Conservation (phyloP, 2,797 vertebrate species). For the Pagetopsis macropterus region DNA sequence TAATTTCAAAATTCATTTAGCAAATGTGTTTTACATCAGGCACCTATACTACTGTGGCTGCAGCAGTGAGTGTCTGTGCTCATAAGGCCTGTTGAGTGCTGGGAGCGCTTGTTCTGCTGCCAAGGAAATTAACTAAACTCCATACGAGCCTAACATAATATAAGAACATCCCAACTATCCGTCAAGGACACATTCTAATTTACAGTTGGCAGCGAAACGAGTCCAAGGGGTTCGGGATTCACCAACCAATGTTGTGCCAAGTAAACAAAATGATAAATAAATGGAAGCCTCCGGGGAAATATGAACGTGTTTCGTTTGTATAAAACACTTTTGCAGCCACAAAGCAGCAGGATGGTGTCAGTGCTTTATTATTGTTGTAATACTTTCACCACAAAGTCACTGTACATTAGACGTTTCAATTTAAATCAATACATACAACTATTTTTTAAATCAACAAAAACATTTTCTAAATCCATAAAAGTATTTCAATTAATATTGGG, state of each 20-base stretch:
- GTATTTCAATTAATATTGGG: too few relatives aligned
- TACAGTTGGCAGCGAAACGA: conserved; percentile 38
- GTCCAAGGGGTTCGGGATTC: conserved; percentile 24
- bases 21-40: conserved; percentile 48
- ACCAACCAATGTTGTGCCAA: conserved; percentile 25
- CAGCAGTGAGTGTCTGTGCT: conserved; percentile 36
- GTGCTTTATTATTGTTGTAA: conserved; percentile 7
- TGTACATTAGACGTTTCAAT: conserved; percentile 8
- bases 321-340: conserved; percentile 31
- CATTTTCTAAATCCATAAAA: too few relatives aligned
- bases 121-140: conserved; percentile 52
- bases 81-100: conserved; percentile 23
- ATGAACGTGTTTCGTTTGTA: conserved; percentile 30
- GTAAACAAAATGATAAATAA: conserved; percentile 57
- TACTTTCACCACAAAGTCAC: conserved; percentile 9
- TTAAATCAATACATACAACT: too few relatives aligned
- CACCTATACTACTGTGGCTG: conserved; percentile 19
- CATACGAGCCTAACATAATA: conserved; percentile 35
- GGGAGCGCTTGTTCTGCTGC: conserved; percentile 25
- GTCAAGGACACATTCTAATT: conserved; percentile 59
- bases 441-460: too few relatives aligned
- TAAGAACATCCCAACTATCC: conserved; percentile 32
- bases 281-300: conserved; percentile 49
- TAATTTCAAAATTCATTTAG: conserved; percentile 56
- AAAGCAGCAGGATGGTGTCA: conserved; percentile 27